A percentile compares a stretch with the other conserved stretches of the same genome.
These are phyloP conservation scores for Mystacides longicornis DNA, from an alignment of 2,888 invertebrate species.

Conservation along the genomic window DNA sequence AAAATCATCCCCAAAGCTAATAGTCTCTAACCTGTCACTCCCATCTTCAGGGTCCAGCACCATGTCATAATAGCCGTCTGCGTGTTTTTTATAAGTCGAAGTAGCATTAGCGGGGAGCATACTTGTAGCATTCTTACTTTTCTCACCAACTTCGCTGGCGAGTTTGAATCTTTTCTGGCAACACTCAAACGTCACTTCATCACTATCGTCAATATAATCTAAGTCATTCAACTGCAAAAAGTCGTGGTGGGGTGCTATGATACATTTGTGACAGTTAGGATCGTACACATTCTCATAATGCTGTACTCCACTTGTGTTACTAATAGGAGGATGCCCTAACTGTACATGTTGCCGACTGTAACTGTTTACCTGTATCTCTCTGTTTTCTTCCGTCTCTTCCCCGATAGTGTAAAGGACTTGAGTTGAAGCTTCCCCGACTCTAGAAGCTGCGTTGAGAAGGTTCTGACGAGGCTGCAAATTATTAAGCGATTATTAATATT, in stretches of 20 bases:
- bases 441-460: conserved; percentile 88
- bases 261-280: conserved; percentile 11
- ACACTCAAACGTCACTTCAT: not conserved
- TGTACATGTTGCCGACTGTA: conserved; percentile 1
- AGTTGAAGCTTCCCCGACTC: conserved; percentile 94
- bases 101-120: too few relatives aligned
- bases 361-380: conserved; percentile 59
- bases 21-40: conserved; percentile 7
- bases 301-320: not conserved
- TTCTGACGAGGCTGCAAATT: conserved; percentile 73
- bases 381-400: conserved; percentile 78
- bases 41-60: conserved; percentile 6
- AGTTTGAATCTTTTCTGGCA: conserved; percentile 6
- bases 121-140: not conserved
- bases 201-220: not conserved
- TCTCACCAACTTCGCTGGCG: not conserved
- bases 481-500: conserved; percentile 10
- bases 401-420: conserved; percentile 89
- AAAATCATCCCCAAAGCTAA: conserved; percentile 36
- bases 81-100: not conserved
- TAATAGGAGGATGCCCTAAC: not conserved
- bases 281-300: conserved; percentile 17
- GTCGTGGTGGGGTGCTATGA: too few relatives aligned
- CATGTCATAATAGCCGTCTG: conserved; percentile 15
- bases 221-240: not conserved